Evolutionary conservation across 2,888 invertebrate species (phyloP).

Genomic region (Catocala nupta): DNA sequence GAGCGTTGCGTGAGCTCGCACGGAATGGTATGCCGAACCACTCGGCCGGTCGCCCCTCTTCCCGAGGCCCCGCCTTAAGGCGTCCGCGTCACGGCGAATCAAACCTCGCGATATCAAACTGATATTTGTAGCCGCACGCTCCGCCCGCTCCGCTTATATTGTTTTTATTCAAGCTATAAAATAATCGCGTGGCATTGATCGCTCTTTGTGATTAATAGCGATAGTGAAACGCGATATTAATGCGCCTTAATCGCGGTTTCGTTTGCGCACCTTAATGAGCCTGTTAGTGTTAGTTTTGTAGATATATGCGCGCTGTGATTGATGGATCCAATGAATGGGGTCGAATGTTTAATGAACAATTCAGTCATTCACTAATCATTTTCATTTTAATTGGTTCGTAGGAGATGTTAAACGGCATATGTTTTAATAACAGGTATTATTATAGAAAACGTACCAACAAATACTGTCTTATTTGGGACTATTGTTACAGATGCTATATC

Average conservation of each 20-base stretch:
- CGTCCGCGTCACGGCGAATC: conserved; percentile 84
- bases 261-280: conserved; percentile 58
- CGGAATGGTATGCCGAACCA: conserved; percentile 73
- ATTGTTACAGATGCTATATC: conserved; percentile 28
- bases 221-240: conserved; percentile 63
- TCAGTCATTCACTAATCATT: conserved; percentile 37
- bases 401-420: conserved; percentile 15
- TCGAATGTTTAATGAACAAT: conserved; percentile 47
- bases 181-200: conserved; percentile 74
- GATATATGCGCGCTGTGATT: conserved; percentile 39
- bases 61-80: conserved; percentile 78
- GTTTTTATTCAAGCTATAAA: conserved; percentile 85
- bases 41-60: conserved; percentile 68
- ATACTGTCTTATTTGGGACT: not conserved
- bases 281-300: conserved; percentile 50
- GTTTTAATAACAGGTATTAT: conserved; percentile 8
- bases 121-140: conserved; percentile 81
- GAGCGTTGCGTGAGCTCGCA: conserved; percentile 63
- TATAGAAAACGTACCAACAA: not conserved
- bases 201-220: conserved; percentile 65
- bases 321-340: conserved; percentile 47
- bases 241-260: conserved; percentile 52
- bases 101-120: conserved; percentile 83
- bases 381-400: conserved; percentile 39
- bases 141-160: conserved; percentile 81